Evolutionary conservation across 2,797 vertebrate species (phyloP), one percentile per base, ranked within the genome.

Genomic region (Phylloscopus collybita): DNA sequence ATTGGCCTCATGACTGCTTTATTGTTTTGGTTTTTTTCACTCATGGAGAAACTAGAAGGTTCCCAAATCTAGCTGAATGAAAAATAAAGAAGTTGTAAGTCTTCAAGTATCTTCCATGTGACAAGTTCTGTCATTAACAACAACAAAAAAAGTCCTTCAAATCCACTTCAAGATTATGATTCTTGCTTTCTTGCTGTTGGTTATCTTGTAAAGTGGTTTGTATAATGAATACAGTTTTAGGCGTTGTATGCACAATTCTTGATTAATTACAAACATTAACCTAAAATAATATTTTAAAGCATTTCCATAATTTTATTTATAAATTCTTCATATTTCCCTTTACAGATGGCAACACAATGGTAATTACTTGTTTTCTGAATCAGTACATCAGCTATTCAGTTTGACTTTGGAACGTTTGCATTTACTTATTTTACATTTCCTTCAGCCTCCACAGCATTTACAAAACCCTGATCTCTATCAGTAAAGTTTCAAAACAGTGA

Each of bases 401-500:
- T 91, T 75, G 53, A 32, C 10, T 82, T 93, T 53, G 18, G 60
- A 87, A 76, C 11, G 40, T 69, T 85, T 80, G 3, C 12, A 38
- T 80, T 90, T 84, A 62, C n/a, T 78, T 93, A 42, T 90, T 91
- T 90, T 49, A 70, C 7, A 32, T 88, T 82, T 87, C 14, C n/a
- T 69, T 92, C 59, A 81, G 36, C 25, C 54, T 84, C 54, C 42
- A 81, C 19, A 72, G 8, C 19, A 47, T 75, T 88, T 86, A 32
- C 6, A 73, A 92, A 87, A 38, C 6, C 21, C 45, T 45, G 2
- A 14, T 82, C 34, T 73, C 34, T 49, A 82, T 8, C 32, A 85
- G 22, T 6, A 70, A 67, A 66, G 2, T 47, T 87, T 42, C 62
- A 62, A 61, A 91, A 65, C 22, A 81, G 13, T 54, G 62, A 92